Percentiles rank a stretch among this genome's conserved stretches.
phyloP scores from a whole-genome alignment of 2,797 vertebrate species.

The Chloroceryle amazona region DNA sequence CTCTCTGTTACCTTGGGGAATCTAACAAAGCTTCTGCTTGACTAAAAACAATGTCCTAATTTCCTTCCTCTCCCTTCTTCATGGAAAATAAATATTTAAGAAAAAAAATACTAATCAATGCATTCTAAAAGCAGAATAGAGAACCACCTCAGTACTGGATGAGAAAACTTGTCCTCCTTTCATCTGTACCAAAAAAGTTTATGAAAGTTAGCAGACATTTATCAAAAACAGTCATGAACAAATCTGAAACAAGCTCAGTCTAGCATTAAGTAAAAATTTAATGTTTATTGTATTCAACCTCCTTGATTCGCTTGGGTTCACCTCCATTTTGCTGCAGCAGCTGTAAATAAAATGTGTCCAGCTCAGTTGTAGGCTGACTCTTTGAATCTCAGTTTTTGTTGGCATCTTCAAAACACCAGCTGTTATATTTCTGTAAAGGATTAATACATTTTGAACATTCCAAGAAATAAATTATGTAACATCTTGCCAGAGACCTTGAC shows the following conservation, averaged over 20 bases:
- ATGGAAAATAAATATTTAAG: neutral
- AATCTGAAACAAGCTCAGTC: neutral
- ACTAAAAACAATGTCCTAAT: neutral
- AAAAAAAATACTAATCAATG: neutral
- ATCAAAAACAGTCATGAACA: neutral
- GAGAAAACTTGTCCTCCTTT: neutral
- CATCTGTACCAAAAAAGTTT: neutral
- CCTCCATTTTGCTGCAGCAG: neutral
- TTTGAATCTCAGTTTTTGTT: conserved; percentile 17
- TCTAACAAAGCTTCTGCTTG: neutral
- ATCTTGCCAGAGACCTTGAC: neutral
- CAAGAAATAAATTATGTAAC: conserved; percentile 17
- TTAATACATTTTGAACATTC: conserved; percentile 2
- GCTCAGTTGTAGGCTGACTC: neutral
- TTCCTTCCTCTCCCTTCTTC: neutral
- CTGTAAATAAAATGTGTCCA: neutral
- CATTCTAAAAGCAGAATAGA: neutral
- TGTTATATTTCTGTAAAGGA: conserved; percentile 29
- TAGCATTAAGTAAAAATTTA: neutral
- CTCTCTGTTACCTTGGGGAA: neutral
- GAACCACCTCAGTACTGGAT: neutral
- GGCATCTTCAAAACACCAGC: conserved; percentile 21
- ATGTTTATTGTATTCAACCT: neutral
- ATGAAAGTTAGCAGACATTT: neutral
- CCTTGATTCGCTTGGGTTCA: neutral